Base-by-base conservation (phyloP, 2,797 vertebrate species). In the Cossypha heuglini region DNA sequence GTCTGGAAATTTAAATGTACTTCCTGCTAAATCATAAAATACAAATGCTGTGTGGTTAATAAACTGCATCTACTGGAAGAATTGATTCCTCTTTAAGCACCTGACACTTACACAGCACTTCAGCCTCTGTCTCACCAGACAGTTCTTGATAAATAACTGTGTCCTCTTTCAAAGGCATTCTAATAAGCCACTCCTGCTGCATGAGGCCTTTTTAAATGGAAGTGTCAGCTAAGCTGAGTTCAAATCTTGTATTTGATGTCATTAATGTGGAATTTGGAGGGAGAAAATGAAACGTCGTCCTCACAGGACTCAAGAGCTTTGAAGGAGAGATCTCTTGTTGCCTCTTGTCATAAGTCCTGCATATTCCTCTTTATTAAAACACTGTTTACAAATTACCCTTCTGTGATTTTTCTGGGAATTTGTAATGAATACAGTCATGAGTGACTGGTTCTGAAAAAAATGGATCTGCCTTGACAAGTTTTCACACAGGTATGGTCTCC, bases 331-430 rank as follows among this genome's bases (percentile, higher is more conserved):
- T 66, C 40, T 95, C 72, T 26, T 71, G 10, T 48, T 86, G 31
- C 42, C 29, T 86, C 51, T 51, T 0, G 5, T 93, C 28, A 0
- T 38, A 76, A 83, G 51, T 87, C 45, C 43, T 29, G 5, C 58
- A 29, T 67, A 79, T 84, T 93, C 63, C n/a, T 74, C 48, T 94
- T 97, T 74, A 86, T 86, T 94, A 93, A 95, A 94, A 54, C 54
- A 15, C 62, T 73, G 63, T 86, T 86, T 89, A 68, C 35, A 83
- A 72, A 86, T 84, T 86, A 72, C 49, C 25, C 62, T 82, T 66
- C 48, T 7, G 2, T 33, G 10, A 79, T 75, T 93, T 93, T 90
- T 61, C 59, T 63, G 86, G 31, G 61, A 46, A 21, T 94, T 77
- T 88, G 22, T 73, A 69, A 79, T 66, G 73, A 80, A 45, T 86